phyloP scores from a whole-genome alignment of 2,113 vertebrate genomes.

The Pelobates fuscus region DNA sequence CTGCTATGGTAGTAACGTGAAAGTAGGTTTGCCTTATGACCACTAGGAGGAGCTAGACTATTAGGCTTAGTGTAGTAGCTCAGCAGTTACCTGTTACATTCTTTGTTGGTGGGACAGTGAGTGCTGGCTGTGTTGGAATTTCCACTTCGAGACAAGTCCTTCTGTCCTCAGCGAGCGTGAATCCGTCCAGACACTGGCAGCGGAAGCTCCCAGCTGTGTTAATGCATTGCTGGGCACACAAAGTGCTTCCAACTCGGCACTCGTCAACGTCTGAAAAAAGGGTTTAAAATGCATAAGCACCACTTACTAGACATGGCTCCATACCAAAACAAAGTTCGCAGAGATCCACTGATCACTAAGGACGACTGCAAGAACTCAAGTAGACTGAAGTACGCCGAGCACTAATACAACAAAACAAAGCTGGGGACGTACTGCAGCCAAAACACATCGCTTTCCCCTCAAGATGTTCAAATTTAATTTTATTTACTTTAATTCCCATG shows the following conservation, averaged over 20 bases:
- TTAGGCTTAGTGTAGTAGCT: neutral
- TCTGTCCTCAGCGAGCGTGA: conserved; percentile 62
- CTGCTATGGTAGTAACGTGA: too few relatives aligned
- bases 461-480: too few relatives aligned
- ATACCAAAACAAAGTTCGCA: too few relatives aligned
- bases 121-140: neutral
- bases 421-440: too few relatives aligned
- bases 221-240: conserved; percentile 76
- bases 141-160: conserved; percentile 61
- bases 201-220: conserved; percentile 80
- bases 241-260: conserved; percentile 61
- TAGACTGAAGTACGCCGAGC: too few relatives aligned
- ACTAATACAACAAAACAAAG: too few relatives aligned
- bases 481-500: too few relatives aligned
- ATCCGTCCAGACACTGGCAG: conserved; percentile 74
- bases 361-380: too few relatives aligned
- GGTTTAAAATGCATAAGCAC: neutral
- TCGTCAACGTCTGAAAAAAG: conserved; percentile 81
- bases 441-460: too few relatives aligned
- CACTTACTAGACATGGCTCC: too few relatives aligned
- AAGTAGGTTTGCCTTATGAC: neutral
- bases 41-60: neutral
- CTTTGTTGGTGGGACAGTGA: neutral
- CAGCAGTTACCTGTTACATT: neutral
- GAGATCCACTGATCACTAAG: too few relatives aligned